A percentile compares a stretch with the other conserved stretches of the same genome.
These are phyloP conservation scores for Melinaea marsaeus DNA, from an alignment of 2,888 invertebrate species.

Conservation along the genomic window DNA sequence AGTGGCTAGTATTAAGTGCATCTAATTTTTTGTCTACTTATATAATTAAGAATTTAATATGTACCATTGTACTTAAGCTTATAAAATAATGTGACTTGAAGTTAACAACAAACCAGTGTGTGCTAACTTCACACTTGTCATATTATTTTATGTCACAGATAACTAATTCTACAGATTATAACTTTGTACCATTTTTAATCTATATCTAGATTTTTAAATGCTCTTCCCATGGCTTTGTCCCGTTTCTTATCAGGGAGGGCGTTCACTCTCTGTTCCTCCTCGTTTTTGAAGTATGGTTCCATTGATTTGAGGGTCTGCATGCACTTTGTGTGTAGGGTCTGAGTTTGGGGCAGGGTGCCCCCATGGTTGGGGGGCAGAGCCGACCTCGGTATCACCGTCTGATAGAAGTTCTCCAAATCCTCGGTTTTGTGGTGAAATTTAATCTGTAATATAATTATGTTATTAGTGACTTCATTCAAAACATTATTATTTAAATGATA, in stretches of 20 bases:
- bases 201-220: constrained; percentile 84
- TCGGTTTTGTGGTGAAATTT: constrained; percentile 78
- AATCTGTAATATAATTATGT: constrained; percentile 63
- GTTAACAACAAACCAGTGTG: no score
- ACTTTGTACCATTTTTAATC: constrained; percentile 62
- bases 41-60: no score
- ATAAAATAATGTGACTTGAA: no score
- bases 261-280: constrained; percentile 62
- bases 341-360: constrained; percentile 75
- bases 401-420: constrained; percentile 75
- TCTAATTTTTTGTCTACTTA: no score
- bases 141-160: background rate
- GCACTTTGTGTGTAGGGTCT: constrained; percentile 63
- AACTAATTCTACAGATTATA: background rate
- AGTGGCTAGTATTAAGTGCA: no score
- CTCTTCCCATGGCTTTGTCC: constrained; percentile 80
- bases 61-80: no score
- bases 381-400: constrained; percentile 74
- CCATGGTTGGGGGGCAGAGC: constrained; percentile 80
- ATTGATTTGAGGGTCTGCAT: constrained; percentile 55
- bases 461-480: background rate
- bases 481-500: constrained; percentile 31
- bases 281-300: constrained; percentile 62
- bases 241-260: constrained; percentile 65
- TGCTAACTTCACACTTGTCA: no score